Percentiles rank a stretch among this genome's conserved stretches.
Evolutionary conservation across 1,140 invertebrate genomes (phyloP).

Genomic region (Oedothorax gibbosus): DNA sequence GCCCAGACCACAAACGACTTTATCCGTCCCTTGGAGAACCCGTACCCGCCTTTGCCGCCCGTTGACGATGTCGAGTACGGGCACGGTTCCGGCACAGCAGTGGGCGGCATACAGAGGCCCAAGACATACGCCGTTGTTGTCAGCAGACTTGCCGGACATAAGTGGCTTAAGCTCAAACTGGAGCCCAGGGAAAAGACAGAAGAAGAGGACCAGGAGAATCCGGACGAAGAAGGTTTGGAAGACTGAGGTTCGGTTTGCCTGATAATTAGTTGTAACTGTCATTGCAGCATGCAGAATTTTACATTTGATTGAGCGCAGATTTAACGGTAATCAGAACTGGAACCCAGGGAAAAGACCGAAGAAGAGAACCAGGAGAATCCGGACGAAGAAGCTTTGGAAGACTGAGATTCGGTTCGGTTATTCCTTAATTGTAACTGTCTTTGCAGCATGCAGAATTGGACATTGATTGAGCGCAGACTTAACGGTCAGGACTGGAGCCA

Average conservation of each 20-base stretch:
- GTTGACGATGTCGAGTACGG: slow-evolving; percentile 56
- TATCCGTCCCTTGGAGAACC: slow-evolving; percentile 40
- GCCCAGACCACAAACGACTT: slow-evolving; percentile 47
- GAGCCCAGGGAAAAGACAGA: slow-evolving; percentile 29
- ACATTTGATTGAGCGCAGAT: too few relatives aligned
- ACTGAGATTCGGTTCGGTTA: background rate
- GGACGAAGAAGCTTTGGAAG: slow-evolving; percentile 8
- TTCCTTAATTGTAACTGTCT: too few relatives aligned
- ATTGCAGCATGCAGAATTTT: too few relatives aligned
- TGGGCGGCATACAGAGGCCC: slow-evolving; percentile 15
- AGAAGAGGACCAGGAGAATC: background rate
- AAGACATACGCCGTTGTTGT: slow-evolving; percentile 54
- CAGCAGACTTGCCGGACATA: slow-evolving; percentile 51
- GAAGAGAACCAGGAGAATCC: slow-evolving; percentile 11
- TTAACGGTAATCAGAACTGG: background rate
- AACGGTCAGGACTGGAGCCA: too few relatives aligned
- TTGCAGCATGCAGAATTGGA: too few relatives aligned
- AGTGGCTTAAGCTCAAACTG: slow-evolving; percentile 37
- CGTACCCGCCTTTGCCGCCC: slow-evolving; percentile 47
- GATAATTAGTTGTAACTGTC: too few relatives aligned
- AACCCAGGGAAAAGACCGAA: background rate
- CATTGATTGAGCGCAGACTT: too few relatives aligned
- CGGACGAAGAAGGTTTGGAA: slow-evolving; percentile 6
- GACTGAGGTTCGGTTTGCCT: background rate
- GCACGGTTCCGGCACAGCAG: background rate